These are phyloP conservation scores for Microcebus lehilahytsara DNA, from an alignment of 2,113 vertebrate genomes.

Conservation along the genomic window DNA sequence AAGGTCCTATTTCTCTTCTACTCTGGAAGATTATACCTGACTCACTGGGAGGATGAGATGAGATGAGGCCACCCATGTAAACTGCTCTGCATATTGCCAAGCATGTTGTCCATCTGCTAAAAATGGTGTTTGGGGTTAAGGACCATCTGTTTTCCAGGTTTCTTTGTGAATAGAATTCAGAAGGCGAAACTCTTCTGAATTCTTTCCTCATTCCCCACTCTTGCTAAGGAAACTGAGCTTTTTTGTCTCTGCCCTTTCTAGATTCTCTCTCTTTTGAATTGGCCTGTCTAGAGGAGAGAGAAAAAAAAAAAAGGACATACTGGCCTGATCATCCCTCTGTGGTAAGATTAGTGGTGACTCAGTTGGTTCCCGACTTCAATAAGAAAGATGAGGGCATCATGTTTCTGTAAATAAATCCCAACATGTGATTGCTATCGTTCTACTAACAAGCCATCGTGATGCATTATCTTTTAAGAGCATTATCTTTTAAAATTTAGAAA, in stretches of 20 bases:
- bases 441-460: not conserved
- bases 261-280: not conserved
- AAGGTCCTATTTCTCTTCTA: not conserved
- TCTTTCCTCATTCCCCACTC: not conserved
- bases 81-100: not conserved
- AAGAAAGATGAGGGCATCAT: not conserved
- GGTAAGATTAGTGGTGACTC: not conserved
- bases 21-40: not conserved
- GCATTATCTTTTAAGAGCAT: not conserved
- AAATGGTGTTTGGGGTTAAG: not conserved
- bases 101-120: rapidly evolving
- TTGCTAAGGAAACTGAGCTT: not conserved
- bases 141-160: not conserved
- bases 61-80: not conserved
- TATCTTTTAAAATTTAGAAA: not conserved
- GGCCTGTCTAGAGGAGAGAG: not conserved
- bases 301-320: not conserved
- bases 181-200: not conserved
- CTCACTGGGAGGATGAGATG: not conserved
- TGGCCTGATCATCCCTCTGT: not conserved
- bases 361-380: not conserved
- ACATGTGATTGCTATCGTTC: not conserved
- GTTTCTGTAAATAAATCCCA: not conserved
- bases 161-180: not conserved
- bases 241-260: not conserved